phyloP scores from a whole-genome alignment of 2,797 vertebrate species.

The Ceryle rudis region DNA sequence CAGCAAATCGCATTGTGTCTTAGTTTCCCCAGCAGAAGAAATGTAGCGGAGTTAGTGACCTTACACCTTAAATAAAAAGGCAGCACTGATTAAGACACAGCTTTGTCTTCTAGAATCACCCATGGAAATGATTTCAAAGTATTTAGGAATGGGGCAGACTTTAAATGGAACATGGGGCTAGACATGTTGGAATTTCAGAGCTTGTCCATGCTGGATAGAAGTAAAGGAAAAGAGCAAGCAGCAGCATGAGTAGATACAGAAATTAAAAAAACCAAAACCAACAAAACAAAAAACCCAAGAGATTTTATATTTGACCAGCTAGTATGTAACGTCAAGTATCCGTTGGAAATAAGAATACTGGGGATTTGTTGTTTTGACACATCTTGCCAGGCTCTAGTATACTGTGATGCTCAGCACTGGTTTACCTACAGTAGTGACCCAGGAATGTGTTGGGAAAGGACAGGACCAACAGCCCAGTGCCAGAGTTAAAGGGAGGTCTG shows the following conservation, averaged over 20 bases:
- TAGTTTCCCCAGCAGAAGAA: not conserved
- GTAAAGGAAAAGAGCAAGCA: not conserved
- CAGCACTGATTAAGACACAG: not conserved
- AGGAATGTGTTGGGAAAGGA: not conserved
- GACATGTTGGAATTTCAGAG: not conserved
- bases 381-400: not conserved
- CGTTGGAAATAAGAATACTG: not conserved
- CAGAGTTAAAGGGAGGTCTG: not conserved
- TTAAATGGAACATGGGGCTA: not conserved
- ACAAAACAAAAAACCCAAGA: not conserved
- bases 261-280: too few species aligned
- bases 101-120: not conserved
- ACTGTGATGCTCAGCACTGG: not conserved
- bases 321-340: not conserved
- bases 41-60: not conserved
- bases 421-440: not conserved
- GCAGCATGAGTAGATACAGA: not conserved
- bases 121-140: not conserved
- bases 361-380: not conserved
- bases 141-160: not conserved
- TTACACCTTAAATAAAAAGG: not conserved
- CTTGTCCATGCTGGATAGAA: not conserved
- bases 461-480: not conserved
- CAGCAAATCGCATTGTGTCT: not conserved
- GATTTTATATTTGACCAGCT: not conserved